Conservation (phyloP, 1,140 invertebrate species). For the Araneus ventricosus region DNA sequence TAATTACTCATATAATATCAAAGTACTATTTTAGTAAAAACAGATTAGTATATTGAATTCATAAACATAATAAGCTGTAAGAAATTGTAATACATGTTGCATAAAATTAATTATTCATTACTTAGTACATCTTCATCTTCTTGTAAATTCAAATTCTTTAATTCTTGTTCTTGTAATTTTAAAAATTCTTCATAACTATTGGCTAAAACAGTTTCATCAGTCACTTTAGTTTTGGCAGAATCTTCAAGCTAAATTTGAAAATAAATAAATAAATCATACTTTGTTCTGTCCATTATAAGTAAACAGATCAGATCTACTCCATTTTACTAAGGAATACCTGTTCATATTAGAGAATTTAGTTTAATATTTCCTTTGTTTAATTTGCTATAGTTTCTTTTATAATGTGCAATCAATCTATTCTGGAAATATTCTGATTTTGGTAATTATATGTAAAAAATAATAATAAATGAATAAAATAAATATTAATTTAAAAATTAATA, state of each 20-base stretch:
- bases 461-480: no score
- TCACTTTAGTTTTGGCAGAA: background rate
- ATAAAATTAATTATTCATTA: background rate
- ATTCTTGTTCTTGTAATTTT: background rate
- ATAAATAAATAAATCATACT: background rate
- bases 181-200: constrained; percentile 21
- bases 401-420: no score
- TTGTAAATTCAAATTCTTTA: background rate
- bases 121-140: background rate
- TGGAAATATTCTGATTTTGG: no score
- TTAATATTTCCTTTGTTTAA: no score
- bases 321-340: no score
- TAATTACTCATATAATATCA: no score
- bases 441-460: no score
- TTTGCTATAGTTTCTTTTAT: no score
- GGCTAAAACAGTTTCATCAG: background rate
- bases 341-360: no score
- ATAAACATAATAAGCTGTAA: background rate
- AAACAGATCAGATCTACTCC: no score
- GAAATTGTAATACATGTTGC: background rate
- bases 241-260: background rate
- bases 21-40: no score
- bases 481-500: no score
- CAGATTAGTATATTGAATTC: background rate
- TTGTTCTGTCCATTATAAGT: background rate